These are phyloP conservation scores for Sorex maritimensis DNA, from an alignment of 2,797 vertebrate genomes.

Conservation along the genomic window DNA sequence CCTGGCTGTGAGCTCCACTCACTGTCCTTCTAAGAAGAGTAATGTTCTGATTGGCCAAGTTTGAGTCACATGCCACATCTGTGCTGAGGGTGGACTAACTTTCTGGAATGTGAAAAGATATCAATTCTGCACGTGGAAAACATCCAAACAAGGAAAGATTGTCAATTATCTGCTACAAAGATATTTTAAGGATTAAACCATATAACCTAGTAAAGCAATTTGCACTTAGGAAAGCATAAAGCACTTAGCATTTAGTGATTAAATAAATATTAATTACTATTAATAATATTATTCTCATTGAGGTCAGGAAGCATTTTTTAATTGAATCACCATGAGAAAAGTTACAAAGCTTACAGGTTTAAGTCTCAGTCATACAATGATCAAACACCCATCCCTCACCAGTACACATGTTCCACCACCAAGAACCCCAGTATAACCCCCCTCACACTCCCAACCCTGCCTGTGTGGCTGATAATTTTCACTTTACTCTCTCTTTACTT, in stretches of 20 bases:
- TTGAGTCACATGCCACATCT: not conserved
- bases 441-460: too few species aligned
- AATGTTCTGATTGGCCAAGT: not conserved
- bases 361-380: too few species aligned
- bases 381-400: too few species aligned
- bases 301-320: not conserved
- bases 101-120: not conserved
- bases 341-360: too few species aligned
- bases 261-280: not conserved
- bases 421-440: too few species aligned
- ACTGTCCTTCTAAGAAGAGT: not conserved
- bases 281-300: conserved; percentile 7
- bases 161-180: not conserved
- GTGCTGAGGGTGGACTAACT: not conserved
- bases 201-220: not conserved
- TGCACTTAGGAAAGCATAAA: not conserved
- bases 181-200: not conserved
- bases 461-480: too few species aligned
- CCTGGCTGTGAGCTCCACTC: not conserved
- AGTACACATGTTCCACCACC: too few species aligned
- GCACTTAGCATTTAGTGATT: not conserved
- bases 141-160: not conserved
- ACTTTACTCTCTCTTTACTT: too few species aligned
- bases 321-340: too few species aligned
- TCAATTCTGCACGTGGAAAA: not conserved